Conservation (phyloP, 2,888 invertebrate species). For the Tinea pellionella region DNA sequence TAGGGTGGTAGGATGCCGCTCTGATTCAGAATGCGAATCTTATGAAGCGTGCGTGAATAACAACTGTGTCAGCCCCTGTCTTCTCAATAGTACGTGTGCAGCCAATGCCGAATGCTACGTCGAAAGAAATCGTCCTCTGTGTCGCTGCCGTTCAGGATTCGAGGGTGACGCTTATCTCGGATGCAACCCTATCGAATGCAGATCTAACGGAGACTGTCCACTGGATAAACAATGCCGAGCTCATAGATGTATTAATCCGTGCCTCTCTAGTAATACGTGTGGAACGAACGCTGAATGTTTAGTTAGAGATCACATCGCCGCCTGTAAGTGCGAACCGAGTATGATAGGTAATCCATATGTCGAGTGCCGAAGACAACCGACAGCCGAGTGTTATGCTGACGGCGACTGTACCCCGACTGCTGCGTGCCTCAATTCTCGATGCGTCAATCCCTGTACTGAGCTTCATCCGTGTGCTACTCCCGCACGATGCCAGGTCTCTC, state of each 20-base stretch:
- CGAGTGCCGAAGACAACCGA: constrained; percentile 78
- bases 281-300: constrained; percentile 82
- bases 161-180: constrained; percentile 81
- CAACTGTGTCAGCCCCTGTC: constrained; percentile 87
- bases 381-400: constrained; percentile 83
- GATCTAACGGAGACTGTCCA: constrained; percentile 89
- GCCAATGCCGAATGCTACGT: constrained; percentile 85
- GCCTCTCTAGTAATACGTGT: constrained; percentile 81
- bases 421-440: constrained; percentile 85
- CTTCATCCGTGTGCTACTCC: constrained; percentile 84
- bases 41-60: constrained; percentile 87
- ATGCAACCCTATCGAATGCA: constrained; percentile 84
- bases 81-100: constrained; percentile 83
- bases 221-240: constrained; percentile 86
- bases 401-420: constrained; percentile 82
- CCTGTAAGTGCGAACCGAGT: constrained; percentile 86
- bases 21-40: constrained; percentile 85
- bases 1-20: constrained; percentile 82
- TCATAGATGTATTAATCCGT: constrained; percentile 87
- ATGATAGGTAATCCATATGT: constrained; percentile 85
- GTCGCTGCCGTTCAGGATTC: constrained; percentile 84
- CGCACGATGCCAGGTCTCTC: constrained; percentile 83
- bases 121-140: constrained; percentile 78
- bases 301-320: constrained; percentile 82
- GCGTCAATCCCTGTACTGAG: constrained; percentile 84